phyloP scores from a whole-genome alignment of 2,113 vertebrate genomes.

The Gyps fulvus region DNA sequence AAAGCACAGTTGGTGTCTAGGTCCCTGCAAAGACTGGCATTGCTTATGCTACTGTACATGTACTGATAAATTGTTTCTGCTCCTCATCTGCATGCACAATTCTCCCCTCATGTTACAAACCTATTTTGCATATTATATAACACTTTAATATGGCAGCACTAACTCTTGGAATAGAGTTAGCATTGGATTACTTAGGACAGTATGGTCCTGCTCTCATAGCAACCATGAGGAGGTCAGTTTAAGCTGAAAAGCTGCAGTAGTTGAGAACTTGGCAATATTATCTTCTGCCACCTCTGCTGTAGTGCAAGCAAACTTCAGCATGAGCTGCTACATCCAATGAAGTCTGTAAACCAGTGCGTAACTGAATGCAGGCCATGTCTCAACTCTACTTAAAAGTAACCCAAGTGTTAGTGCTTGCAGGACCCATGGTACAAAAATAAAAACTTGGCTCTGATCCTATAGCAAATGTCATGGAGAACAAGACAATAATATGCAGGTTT shows the following conservation, averaged over 20 bases:
- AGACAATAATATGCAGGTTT: not conserved
- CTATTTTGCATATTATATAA: not conserved
- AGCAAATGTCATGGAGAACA: not conserved
- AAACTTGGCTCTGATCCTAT: not conserved
- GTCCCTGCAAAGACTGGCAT: not conserved
- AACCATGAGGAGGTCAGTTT: not conserved
- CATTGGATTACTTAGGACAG: not conserved
- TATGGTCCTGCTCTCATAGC: not conserved
- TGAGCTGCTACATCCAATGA: not conserved
- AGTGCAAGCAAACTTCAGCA: not conserved
- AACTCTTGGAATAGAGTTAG: not conserved
- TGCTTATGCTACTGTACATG: not conserved
- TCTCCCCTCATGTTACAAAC: not conserved
- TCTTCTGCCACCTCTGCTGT: not conserved
- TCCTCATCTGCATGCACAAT: not conserved
- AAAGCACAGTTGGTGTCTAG: not conserved
- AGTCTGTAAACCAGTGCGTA: not conserved
- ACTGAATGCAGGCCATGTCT: not conserved
- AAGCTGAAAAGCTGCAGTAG: not conserved
- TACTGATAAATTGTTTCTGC: not conserved
- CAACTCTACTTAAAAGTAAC: not conserved
- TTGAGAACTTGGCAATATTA: not conserved
- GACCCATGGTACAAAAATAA: not conserved
- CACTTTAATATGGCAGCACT: not conserved
- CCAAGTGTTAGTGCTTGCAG: not conserved